Conservation (phyloP, 2,113 vertebrate species). For the Boleophthalmus pectinirostris region DNA sequence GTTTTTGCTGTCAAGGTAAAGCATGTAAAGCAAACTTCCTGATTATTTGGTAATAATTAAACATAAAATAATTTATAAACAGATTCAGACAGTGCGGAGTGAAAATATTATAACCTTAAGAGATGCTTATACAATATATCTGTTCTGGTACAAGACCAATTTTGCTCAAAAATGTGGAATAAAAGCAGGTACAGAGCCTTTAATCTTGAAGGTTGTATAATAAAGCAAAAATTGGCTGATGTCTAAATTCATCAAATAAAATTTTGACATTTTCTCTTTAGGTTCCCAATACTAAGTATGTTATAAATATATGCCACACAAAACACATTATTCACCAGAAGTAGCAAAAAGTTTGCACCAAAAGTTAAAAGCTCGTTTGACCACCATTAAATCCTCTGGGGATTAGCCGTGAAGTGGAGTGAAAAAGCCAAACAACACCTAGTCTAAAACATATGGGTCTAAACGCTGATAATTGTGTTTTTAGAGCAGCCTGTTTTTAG, state of each 20-base stretch:
- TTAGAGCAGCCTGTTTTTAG: constrained; percentile 47
- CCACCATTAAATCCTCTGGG: constrained; percentile 23
- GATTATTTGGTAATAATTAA: too few relatives aligned
- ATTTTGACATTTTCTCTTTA: neutral
- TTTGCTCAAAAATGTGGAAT: too few relatives aligned
- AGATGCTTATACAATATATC: too few relatives aligned
- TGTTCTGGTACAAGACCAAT: too few relatives aligned
- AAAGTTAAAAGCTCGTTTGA: constrained; percentile 45
- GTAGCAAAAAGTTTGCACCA: constrained; percentile 46
- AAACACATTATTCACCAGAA: neutral
- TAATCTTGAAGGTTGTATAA: too few relatives aligned
- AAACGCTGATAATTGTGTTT: constrained; percentile 68
- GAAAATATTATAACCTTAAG: too few relatives aligned
- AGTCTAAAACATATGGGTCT: constrained; percentile 43
- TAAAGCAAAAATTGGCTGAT: neutral
- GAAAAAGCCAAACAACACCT: constrained; percentile 54
- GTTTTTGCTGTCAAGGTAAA: too few relatives aligned
- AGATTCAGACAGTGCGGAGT: too few relatives aligned
- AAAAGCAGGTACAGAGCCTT: too few relatives aligned
- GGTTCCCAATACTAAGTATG: neutral
- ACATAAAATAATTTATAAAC: too few relatives aligned
- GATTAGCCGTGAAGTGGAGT: constrained; percentile 32
- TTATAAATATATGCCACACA: neutral
- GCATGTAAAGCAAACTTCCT: too few relatives aligned
- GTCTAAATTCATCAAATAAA: neutral